These are phyloP conservation scores for Clarias gariepinus DNA, from an alignment of 2,113 vertebrate species.

Conservation along the genomic window DNA sequence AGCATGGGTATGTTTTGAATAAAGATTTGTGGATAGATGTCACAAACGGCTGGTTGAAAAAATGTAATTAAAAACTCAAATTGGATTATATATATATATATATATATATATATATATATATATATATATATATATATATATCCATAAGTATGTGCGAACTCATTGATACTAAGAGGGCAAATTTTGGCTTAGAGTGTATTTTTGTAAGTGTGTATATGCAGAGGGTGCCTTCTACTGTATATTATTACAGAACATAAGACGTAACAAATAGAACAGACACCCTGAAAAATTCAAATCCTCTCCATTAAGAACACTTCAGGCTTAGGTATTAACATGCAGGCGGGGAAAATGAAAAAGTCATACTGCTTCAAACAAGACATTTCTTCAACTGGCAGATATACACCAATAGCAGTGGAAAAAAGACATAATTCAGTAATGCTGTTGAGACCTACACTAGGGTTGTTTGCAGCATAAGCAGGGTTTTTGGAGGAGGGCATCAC, in stretches of 20 bases:
- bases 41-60: neutral
- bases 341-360: neutral
- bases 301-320: neutral
- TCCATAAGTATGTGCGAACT: neutral
- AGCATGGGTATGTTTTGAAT: neutral
- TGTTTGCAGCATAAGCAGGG: neutral
- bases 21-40: neutral
- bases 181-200: neutral
- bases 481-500: neutral
- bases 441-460: neutral
- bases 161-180: neutral
- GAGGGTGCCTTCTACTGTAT: neutral
- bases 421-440: neutral
- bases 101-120: too few species aligned
- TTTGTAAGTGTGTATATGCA: neutral
- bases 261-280: conserved; percentile 11
- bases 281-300: conserved; percentile 17
- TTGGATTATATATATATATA: too few species aligned
- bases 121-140: too few species aligned
- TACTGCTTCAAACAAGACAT: neutral
- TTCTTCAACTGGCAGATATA: neutral
- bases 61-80: neutral
- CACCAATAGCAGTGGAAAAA: neutral
- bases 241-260: conserved; percentile 23
- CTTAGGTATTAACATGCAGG: neutral